Conservation (phyloP, 2,888 invertebrate species). For the Embidobia sp. region DNA sequence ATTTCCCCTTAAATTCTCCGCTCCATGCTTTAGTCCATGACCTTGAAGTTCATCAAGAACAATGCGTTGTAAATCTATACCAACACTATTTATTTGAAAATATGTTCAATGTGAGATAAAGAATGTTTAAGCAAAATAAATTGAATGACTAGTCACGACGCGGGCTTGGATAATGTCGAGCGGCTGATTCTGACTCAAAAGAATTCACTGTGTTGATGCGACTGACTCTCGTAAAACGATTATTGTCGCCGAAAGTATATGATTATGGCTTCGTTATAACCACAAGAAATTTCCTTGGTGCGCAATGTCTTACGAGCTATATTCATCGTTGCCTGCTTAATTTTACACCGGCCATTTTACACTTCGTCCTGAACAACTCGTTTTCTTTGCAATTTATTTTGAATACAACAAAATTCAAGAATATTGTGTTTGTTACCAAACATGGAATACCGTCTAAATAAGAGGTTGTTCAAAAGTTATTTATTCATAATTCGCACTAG, state of each 20-base stretch:
- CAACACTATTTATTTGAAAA: constrained; percentile 26
- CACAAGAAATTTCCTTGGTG: constrained; percentile 64
- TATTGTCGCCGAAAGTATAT: constrained; percentile 80
- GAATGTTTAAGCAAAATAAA: constrained; percentile 25
- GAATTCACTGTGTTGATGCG: constrained; percentile 70
- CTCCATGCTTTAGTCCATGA: too few species aligned
- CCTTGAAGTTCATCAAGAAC: constrained; percentile 46
- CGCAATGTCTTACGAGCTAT: constrained; percentile 30
- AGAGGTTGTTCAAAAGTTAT: background rate
- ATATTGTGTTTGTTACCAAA: constrained; percentile 11
- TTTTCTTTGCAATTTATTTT: constrained; percentile 68
- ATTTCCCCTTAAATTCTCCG: constrained; percentile 11
- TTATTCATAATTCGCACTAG: too few species aligned
- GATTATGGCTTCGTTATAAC: constrained; percentile 80
- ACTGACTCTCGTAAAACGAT: constrained; percentile 79
- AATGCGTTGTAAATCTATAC: constrained; percentile 32
- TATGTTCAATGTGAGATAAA: constrained; percentile 35
- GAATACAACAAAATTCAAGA: constrained; percentile 69
- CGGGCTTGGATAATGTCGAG: constrained; percentile 28
- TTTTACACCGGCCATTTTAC: constrained; percentile 76
- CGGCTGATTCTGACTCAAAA: constrained; percentile 29
- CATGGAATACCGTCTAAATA: background rate
- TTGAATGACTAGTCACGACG: constrained; percentile 11
- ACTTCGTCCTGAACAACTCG: constrained; percentile 70
- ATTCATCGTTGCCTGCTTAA: constrained; percentile 68